Evolutionary conservation across 2,797 vertebrate genomes (phyloP), one percentile per base, ranked within the genome.

Genomic region (Simalia tracyae): DNA sequence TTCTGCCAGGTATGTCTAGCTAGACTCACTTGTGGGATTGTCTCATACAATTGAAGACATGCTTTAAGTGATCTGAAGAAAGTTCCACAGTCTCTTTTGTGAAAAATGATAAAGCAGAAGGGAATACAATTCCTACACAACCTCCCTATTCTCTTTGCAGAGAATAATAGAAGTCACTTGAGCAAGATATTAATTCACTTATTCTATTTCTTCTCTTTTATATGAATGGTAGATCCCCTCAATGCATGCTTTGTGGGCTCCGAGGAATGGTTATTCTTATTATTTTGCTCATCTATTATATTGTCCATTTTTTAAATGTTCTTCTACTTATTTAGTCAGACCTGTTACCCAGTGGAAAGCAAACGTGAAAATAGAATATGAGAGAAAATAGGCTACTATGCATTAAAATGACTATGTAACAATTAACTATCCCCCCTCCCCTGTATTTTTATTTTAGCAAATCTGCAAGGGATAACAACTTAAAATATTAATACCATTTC

Each of bases 41-140:
- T 90, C 42, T 76, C 31, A 19, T 46, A 36, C 57, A 90, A 87
- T 90, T 90, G 87, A 89, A 81, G 64, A 36, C 89, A 92, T 54
- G 42, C 64, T 81, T 92, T 92, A 56, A 76, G 42, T 28, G 64
- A 56, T 72, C 84, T 76, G 56, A 72, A 86, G 36, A 86, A 72
- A 89, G 66, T 42, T n/a, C n/a, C 22, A 81, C 17, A 90, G 54
- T 10, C 17, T 66, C 61, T 68, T 87, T 92, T 63, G 42, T 87
- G 42, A 76, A 66, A 87, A 90, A 72, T 81, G 64, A 87, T 90
- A 87, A 46, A 92, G 59, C 57, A 36, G 24, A 64, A 72, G 14
- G 14, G 66, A 90, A 87, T 89, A 87, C 89, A 87, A 92, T 92
- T 84, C 42, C 76, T 89, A 46, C 50, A 64, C 19, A 87, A 88